phyloP scores from a whole-genome alignment of 2,888 invertebrate genomes.

The Nasonia oneida region DNA sequence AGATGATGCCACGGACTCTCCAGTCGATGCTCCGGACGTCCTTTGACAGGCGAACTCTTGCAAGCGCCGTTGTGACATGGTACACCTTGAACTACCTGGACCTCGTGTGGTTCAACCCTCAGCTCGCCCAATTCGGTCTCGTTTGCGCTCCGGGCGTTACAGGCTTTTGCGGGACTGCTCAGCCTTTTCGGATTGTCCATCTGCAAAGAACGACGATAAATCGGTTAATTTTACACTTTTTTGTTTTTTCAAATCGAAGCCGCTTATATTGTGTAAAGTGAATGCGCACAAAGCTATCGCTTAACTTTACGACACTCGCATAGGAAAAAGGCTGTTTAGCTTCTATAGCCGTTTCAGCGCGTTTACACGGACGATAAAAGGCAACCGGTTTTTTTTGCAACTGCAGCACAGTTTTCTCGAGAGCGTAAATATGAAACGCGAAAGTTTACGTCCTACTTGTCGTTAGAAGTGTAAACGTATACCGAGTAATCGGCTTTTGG shows the following conservation, averaged over 20 bases:
- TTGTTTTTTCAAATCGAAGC: too few species aligned
- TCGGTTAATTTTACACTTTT: background rate
- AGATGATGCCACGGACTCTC: conserved; percentile 81
- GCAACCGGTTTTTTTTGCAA: background rate
- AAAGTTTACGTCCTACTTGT: background rate
- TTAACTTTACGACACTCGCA: conserved; percentile 14
- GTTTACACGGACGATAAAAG: background rate
- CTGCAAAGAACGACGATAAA: conserved; percentile 70
- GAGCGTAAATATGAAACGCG: background rate
- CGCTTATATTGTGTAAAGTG: too few species aligned
- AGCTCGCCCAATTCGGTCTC: conserved; percentile 76
- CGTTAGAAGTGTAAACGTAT: background rate
- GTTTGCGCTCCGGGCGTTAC: conserved; percentile 69
- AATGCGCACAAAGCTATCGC: conserved; percentile 6
- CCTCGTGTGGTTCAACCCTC: conserved; percentile 63
- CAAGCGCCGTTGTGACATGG: conserved; percentile 72
- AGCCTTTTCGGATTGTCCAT: conserved; percentile 79
- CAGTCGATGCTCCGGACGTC: conserved; percentile 65
- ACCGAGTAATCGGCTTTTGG: background rate
- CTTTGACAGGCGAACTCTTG: conserved; percentile 61
- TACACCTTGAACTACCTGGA: conserved; percentile 55
- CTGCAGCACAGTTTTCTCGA: background rate
- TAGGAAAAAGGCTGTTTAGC: background rate
- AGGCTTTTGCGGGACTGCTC: conserved; percentile 55
- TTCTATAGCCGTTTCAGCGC: background rate